Percentiles rank a stretch among this genome's conserved stretches.
Evolutionary conservation across 2,113 vertebrate species (phyloP).

Genomic region (Plotosus lineatus): DNA sequence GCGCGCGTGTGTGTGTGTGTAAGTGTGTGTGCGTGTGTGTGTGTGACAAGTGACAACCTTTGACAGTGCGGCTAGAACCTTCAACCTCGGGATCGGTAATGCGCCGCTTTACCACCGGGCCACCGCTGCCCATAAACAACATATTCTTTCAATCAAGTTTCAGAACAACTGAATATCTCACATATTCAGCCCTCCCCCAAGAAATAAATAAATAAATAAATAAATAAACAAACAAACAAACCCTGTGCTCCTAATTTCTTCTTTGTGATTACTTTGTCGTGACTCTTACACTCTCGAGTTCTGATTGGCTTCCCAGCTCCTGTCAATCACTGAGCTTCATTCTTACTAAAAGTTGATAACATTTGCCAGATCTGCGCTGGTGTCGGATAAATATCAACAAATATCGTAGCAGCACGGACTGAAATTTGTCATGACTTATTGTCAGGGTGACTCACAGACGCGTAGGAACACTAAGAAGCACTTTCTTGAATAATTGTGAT

Average conservation of each 20-base stretch:
- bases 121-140: too few species aligned
- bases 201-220: too few species aligned
- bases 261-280: not conserved
- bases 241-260: not conserved
- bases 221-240: not conserved
- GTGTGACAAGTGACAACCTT: too few species aligned
- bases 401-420: not conserved
- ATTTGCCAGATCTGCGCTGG: not conserved
- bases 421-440: not conserved
- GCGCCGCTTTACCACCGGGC: too few species aligned
- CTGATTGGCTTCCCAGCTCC: not conserved
- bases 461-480: not conserved
- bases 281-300: not conserved
- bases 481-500: not conserved
- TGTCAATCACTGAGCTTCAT: not conserved
- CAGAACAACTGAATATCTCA: not conserved
- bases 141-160: not conserved
- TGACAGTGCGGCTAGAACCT: too few species aligned
- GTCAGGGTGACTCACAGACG: not conserved
- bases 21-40: too few species aligned
- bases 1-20: too few species aligned
- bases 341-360: not conserved
- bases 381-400: not conserved
- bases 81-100: too few species aligned
- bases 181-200: not conserved